A percentile compares a stretch with the other conserved stretches of the same genome.
phyloP scores from a whole-genome alignment of 1,140 invertebrate genomes.

The Ylistrum balloti region DNA sequence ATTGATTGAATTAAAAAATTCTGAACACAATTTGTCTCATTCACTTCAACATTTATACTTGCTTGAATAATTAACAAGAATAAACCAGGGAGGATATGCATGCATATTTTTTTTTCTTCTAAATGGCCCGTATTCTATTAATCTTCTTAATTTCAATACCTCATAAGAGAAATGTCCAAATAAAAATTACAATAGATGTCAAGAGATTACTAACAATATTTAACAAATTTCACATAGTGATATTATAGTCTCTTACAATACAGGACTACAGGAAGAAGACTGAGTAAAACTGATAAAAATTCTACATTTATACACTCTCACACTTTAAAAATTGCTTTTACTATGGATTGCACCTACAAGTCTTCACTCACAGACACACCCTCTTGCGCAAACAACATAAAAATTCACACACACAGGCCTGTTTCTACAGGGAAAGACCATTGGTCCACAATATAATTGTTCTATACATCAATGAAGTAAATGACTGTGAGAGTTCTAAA shows the following conservation, averaged over 20 bases:
- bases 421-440: constrained; percentile 32
- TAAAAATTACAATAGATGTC: neutral
- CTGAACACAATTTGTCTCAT: constrained; percentile 1
- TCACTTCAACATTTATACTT: neutral
- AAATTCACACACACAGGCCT: constrained; percentile 11
- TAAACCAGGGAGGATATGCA: neutral
- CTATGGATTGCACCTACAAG: constrained; percentile 1
- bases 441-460: constrained; percentile 19
- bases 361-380: neutral
- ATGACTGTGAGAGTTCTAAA: neutral
- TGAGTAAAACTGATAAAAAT: constrained; percentile 2
- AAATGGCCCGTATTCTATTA: neutral
- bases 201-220: neutral
- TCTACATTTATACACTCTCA: constrained; percentile 25
- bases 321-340: constrained; percentile 40
- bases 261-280: neutral
- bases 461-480: constrained; percentile 12
- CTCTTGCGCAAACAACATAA: neutral
- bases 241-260: neutral
- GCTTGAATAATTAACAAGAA: neutral
- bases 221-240: neutral
- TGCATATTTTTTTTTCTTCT: neutral
- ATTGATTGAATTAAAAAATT: constrained; percentile 13
- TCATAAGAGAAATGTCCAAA: neutral
- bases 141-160: neutral